Evolutionary conservation across 1,140 invertebrate genomes (phyloP).

Genomic region (Drosophila micromelanica): DNA sequence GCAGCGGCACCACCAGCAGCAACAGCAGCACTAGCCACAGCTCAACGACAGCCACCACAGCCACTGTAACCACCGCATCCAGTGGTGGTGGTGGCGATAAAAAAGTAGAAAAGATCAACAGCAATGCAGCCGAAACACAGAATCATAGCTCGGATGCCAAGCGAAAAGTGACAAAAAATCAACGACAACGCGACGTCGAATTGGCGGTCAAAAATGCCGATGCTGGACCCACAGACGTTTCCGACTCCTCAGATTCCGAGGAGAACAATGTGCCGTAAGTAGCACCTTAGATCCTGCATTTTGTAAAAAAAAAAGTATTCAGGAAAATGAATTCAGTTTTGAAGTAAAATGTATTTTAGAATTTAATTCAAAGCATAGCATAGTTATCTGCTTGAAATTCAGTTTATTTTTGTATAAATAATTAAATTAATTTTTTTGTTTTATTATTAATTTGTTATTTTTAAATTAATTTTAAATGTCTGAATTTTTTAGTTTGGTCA

Average conservation of each 20-base stretch:
- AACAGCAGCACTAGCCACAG: constrained; percentile 23
- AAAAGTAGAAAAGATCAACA: constrained; percentile 20
- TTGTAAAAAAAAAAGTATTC: no score
- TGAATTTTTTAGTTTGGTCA: no score
- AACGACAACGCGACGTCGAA: constrained; percentile 63
- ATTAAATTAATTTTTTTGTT: no score
- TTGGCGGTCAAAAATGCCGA: constrained; percentile 59
- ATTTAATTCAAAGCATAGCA: no score
- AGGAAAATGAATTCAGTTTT: no score
- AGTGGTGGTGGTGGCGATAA: constrained; percentile 4
- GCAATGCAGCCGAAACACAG: constrained; percentile 3
- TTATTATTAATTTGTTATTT: no score
- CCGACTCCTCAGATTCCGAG: constrained; percentile 93
- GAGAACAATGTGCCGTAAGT: constrained; percentile 86
- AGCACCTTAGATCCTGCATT: no score
- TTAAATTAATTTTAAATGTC: no score
- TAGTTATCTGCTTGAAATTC: no score
- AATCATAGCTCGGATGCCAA: constrained; percentile 55
- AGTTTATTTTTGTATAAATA: no score
- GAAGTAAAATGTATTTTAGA: no score
- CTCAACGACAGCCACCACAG: constrained; percentile 15
- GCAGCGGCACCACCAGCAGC: constrained; percentile 12
- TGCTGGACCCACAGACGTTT: constrained; percentile 89
- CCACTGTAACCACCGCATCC: constrained; percentile 16
- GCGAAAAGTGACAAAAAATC: constrained; percentile 71